Evolutionary conservation across 2,113 vertebrate species (phyloP).

Genomic region (Syrrhaptes paradoxus): DNA sequence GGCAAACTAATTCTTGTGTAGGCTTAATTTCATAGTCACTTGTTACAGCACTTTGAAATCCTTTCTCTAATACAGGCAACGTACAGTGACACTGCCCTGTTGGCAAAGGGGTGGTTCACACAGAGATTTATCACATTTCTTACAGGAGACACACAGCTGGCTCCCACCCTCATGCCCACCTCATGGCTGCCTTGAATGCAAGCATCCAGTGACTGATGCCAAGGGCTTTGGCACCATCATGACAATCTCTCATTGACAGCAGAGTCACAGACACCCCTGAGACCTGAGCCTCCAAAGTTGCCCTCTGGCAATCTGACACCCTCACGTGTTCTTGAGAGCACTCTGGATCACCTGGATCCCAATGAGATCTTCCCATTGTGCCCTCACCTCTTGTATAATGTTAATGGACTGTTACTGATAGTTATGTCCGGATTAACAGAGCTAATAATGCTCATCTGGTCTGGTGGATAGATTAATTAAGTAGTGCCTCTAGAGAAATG

Average conservation of each 20-base stretch:
- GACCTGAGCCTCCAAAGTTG: not conserved
- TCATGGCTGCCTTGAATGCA: not conserved
- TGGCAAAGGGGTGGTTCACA: not conserved
- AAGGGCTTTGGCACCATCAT: not conserved
- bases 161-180: not conserved
- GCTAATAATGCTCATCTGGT: not conserved
- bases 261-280: not conserved
- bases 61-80: not conserved
- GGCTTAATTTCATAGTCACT: not conserved
- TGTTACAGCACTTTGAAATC: not conserved
- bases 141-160: not conserved
- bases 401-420: not conserved
- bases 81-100: not conserved
- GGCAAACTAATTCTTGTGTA: not conserved
- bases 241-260: fast-evolving
- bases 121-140: not conserved
- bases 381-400: not conserved
- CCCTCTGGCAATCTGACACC: not conserved
- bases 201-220: not conserved
- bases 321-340: not conserved
- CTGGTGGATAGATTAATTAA: slow-evolving; percentile 3
- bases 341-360: not conserved
- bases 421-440: not conserved
- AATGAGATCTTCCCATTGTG: not conserved
- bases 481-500: not conserved